Base-by-base conservation (phyloP, 2,888 invertebrate genomes). In the Ormyrus pomaceus region DNA sequence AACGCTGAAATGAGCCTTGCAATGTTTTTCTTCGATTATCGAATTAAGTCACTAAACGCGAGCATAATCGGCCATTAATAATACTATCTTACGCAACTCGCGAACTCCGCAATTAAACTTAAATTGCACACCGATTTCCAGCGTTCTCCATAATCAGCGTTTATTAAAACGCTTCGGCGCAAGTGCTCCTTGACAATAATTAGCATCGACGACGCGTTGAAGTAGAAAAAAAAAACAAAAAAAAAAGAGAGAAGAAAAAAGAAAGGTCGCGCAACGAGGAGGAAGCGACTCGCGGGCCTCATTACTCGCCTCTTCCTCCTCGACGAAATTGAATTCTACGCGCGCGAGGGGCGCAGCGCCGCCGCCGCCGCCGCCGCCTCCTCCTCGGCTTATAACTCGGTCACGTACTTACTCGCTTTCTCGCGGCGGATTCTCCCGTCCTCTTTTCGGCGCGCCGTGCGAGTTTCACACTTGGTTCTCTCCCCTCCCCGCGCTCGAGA, bases 401-500 rank as follows among this genome's bases (percentile, higher is more conserved):
- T 81, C 81, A 81, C 77, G 71, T 70, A 53, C 61, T 75, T 61
- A 66, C 75, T 71, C 72, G n/a, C 51, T 13, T 34, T 19, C 8
- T 46, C 9, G 58, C 48, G 59, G 11, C 55, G 8, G 56, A 80
- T 81, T 77, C 81, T 81, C 77, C 71, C 81, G 70, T 74, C 81
- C 80, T 77, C 73, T 77, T 80, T 80, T 80, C 51, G 11, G n/a
- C 45, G 64, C 73, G 11, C 19, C 70, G 66, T 58, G 68, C 68
- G 74, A 79, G 79, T 79, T 79, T 79, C 79, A 79, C 79, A 73
- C 79, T 69, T 73, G 19, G 51, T 51, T 65, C n/a, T n/a, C 51
- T 68, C 48, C 55, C n/a, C 58, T 34, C 19, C 61, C 9, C 6
- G 10, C 6, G 19, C 3, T 6, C 19, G 61, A 8, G 61, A 62